Evolutionary conservation across 2,113 vertebrate genomes (phyloP).

Genomic region (Macroglossus sobrinus): DNA sequence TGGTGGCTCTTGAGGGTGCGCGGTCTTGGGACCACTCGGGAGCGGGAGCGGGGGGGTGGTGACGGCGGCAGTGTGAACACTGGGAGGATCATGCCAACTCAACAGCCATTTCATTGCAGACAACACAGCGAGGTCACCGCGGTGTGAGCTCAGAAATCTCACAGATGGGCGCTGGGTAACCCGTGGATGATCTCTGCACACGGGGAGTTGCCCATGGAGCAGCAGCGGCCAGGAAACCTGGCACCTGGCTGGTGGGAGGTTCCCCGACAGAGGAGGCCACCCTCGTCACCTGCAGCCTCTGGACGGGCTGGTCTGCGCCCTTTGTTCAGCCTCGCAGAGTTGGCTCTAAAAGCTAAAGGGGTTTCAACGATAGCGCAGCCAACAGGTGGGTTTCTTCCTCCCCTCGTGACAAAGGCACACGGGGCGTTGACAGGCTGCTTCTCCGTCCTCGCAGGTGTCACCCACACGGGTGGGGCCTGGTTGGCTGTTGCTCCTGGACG

Average conservation of each 20-base stretch:
- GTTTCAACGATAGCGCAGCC: background rate
- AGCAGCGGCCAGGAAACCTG: background rate
- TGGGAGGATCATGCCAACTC: background rate
- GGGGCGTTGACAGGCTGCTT: too few relatives aligned
- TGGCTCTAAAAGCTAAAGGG: background rate
- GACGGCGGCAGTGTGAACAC: background rate
- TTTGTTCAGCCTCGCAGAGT: background rate
- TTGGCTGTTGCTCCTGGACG: too few relatives aligned
- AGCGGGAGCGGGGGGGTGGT: background rate
- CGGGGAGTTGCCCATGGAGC: background rate
- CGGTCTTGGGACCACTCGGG: background rate
- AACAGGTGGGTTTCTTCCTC: background rate
- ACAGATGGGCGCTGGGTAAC: background rate
- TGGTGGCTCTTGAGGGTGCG: background rate
- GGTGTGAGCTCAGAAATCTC: background rate
- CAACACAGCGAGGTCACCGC: too few relatives aligned
- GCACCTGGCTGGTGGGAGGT: rapidly evolving
- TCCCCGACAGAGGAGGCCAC: background rate
- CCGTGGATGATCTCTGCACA: background rate
- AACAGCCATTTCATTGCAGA: background rate
- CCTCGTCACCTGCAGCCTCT: background rate
- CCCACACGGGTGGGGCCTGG: background rate
- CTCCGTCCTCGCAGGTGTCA: background rate
- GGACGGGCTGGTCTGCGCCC: background rate
- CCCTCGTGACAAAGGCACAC: rapidly evolving